Evolutionary conservation across 1,140 invertebrate species (phyloP).

Genomic region (Drosophila miranda): DNA sequence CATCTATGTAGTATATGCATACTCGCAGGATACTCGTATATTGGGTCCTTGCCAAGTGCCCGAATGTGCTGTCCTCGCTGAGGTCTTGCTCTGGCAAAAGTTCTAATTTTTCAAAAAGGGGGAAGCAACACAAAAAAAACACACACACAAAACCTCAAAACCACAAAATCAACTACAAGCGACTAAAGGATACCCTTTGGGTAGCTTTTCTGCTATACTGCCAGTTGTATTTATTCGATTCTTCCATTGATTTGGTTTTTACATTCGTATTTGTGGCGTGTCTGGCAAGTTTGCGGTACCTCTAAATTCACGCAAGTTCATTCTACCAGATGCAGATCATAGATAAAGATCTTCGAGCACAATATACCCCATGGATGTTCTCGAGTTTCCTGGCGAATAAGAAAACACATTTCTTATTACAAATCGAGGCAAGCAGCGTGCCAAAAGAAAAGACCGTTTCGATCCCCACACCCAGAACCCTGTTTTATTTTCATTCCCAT

Average conservation of each 20-base stretch:
- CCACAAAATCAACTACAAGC: slow-evolving; percentile 62
- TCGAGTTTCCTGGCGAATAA: too few species aligned
- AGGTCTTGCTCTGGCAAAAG: slow-evolving; percentile 51
- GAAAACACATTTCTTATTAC: slow-evolving; percentile 68
- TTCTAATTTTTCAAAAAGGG: slow-evolving; percentile 69
- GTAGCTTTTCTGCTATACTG: too few species aligned
- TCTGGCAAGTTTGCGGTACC: too few species aligned
- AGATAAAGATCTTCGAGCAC: too few species aligned
- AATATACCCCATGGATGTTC: too few species aligned
- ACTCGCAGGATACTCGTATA: slow-evolving; percentile 1
- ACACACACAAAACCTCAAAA: not conserved
- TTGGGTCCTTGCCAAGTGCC: slow-evolving; percentile 62
- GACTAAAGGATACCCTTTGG: too few species aligned
- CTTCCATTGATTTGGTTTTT: too few species aligned
- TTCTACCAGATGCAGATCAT: too few species aligned
- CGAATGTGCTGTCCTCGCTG: slow-evolving; percentile 57
- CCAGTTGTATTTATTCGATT: too few species aligned
- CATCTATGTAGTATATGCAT: slow-evolving; percentile 9
- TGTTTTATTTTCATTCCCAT: slow-evolving; percentile 54
- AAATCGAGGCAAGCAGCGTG: slow-evolving; percentile 63
- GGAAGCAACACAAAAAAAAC: not conserved
- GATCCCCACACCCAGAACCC: not conserved
- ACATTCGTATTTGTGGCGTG: too few species aligned
- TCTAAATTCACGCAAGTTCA: too few species aligned
- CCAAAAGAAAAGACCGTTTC: slow-evolving; percentile 53